Conservation (phyloP, 1,140 invertebrate species). For the Zophobas morio region DNA sequence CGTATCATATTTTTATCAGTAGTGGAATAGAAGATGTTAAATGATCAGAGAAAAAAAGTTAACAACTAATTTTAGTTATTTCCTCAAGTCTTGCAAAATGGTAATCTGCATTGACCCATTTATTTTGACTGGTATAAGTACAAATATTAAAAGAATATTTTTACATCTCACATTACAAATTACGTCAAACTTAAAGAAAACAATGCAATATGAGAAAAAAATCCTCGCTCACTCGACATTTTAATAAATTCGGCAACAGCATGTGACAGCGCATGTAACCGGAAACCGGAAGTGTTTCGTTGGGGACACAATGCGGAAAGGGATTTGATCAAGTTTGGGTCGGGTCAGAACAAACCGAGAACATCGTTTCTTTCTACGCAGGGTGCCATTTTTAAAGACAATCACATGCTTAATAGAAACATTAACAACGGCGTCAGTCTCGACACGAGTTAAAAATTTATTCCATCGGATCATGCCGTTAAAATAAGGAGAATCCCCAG, state of each 20-base stretch:
- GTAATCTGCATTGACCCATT: too few relatives aligned
- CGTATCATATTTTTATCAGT: too few relatives aligned
- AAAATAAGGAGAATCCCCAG: not conserved
- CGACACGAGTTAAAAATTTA: slow-evolving; percentile 7
- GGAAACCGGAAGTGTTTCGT: slow-evolving; percentile 29
- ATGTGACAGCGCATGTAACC: slow-evolving; percentile 23
- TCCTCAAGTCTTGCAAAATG: too few relatives aligned
- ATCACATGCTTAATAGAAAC: slow-evolving; percentile 7
- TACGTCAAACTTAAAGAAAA: not conserved
- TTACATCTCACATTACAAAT: not conserved
- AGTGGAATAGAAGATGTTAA: too few relatives aligned
- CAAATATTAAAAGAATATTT: slow-evolving; percentile 1
- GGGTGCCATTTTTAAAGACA: not conserved
- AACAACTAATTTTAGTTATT: too few relatives aligned
- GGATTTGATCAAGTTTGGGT: slow-evolving; percentile 19
- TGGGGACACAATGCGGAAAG: slow-evolving; percentile 13
- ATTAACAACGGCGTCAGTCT: not conserved
- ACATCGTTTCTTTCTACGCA: not conserved
- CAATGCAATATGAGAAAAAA: not conserved
- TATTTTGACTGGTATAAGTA: too few relatives aligned
- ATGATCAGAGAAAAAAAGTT: too few relatives aligned
- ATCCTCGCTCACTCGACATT: slow-evolving; percentile 2
- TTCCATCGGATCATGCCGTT: not conserved
- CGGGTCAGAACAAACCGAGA: slow-evolving; percentile 6
- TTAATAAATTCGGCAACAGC: slow-evolving; percentile 33